phyloP scores from a whole-genome alignment of 1,140 invertebrate genomes.

The Phthorimaea operculella region DNA sequence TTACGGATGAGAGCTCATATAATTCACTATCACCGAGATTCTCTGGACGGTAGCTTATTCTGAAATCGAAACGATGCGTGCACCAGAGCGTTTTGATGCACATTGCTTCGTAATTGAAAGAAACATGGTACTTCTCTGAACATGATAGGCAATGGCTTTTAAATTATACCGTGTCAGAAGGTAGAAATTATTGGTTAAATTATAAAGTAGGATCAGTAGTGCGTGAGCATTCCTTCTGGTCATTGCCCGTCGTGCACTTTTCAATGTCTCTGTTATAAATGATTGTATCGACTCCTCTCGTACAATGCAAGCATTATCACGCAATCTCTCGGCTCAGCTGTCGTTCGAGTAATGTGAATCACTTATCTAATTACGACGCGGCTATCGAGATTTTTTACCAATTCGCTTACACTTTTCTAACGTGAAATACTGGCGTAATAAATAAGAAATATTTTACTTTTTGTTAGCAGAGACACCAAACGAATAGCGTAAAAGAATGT shows the following conservation, averaged over 20 bases:
- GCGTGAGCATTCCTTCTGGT: not conserved
- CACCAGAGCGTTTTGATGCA: not conserved
- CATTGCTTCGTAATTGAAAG: not conserved
- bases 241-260: not conserved
- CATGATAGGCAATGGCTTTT: not conserved
- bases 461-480: too few species aligned
- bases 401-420: too few species aligned
- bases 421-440: too few species aligned
- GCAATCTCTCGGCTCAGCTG: too few species aligned
- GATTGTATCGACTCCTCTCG: not conserved
- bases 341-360: too few species aligned
- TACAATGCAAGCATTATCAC: too few species aligned
- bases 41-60: not conserved
- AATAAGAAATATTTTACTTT: too few species aligned
- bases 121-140: not conserved
- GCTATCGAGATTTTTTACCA: too few species aligned
- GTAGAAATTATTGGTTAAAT: not conserved
- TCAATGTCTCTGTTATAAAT: slow-evolving; percentile 1
- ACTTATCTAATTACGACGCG: too few species aligned
- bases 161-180: not conserved
- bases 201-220: not conserved
- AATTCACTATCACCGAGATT: not conserved
- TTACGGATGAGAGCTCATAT: not conserved
- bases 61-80: not conserved
- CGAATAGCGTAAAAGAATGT: too few species aligned